These are phyloP conservation scores for Ancistrus triradiatus DNA, from an alignment of 2,113 vertebrate species.

Conservation along the genomic window DNA sequence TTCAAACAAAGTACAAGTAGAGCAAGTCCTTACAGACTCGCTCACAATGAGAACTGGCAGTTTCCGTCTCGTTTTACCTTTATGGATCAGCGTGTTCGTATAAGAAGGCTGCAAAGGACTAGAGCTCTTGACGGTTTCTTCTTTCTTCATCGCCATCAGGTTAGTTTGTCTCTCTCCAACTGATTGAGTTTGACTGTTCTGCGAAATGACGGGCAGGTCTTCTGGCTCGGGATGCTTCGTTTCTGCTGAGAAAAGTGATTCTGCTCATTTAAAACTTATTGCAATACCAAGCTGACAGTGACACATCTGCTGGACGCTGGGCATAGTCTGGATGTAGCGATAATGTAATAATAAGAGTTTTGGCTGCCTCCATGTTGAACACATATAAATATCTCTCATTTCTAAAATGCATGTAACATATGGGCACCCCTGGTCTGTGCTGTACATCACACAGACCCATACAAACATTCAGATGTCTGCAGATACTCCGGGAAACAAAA, in stretches of 20 bases:
- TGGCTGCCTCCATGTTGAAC: background rate
- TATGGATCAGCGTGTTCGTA: slow-evolving; percentile 40
- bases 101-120: slow-evolving; percentile 41
- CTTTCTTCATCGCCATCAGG: slow-evolving; percentile 63
- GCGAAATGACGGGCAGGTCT: slow-evolving; percentile 7
- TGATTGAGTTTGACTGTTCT: slow-evolving; percentile 41
- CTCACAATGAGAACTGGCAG: background rate
- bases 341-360: background rate
- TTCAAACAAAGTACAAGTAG: background rate
- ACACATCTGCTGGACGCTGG: slow-evolving; percentile 23
- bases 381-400: background rate
- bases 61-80: slow-evolving; percentile 52
- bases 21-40: background rate
- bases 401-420: too few species aligned
- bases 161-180: slow-evolving; percentile 41
- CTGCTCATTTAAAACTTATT: slow-evolving; percentile 4
- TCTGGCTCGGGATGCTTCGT: slow-evolving; percentile 19
- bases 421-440: too few species aligned
- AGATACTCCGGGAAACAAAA: too few species aligned
- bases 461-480: too few species aligned
- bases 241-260: slow-evolving; percentile 37
- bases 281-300: slow-evolving; percentile 16
- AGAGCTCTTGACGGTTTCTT: slow-evolving; percentile 60
- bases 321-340: slow-evolving; percentile 1
- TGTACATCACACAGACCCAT: too few species aligned